Evolutionary conservation across 1,140 invertebrate species (phyloP).

Genomic region (Atta texana): DNA sequence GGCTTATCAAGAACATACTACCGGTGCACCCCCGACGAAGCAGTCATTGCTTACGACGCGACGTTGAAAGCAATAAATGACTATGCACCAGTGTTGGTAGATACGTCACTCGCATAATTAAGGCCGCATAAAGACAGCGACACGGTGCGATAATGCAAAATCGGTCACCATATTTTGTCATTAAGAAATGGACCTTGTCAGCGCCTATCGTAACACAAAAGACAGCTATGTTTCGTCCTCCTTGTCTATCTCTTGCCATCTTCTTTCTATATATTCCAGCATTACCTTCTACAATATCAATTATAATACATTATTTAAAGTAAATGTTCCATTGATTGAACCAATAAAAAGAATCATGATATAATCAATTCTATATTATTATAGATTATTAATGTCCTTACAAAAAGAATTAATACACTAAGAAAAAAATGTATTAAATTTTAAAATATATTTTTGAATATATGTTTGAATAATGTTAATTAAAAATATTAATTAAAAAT

Average conservation of each 20-base stretch:
- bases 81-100: slow-evolving; percentile 54
- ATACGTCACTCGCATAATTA: slow-evolving; percentile 76
- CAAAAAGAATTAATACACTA: no score
- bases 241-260: neutral
- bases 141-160: slow-evolving; percentile 75
- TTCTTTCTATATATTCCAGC: neutral
- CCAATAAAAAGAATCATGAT: no score
- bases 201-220: slow-evolving; percentile 3
- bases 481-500: no score
- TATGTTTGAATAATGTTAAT: no score
- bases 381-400: no score
- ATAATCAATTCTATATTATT: no score
- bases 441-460: no score
- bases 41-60: slow-evolving; percentile 38
- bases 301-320: neutral
- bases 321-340: no score
- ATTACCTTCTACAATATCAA: neutral
- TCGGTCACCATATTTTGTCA: slow-evolving; percentile 75
- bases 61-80: slow-evolving; percentile 73
- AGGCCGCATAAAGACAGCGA: slow-evolving; percentile 73
- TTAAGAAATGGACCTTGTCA: slow-evolving; percentile 65
- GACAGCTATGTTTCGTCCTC: neutral
- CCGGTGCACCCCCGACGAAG: neutral
- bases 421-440: no score
- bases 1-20: slow-evolving; percentile 52